Percentiles rank a stretch among this genome's conserved stretches.
These are phyloP conservation scores for Catalaphyllia jardinei DNA, from an alignment of 64 coral and sea anemone genomes.

Conservation along the genomic window DNA sequence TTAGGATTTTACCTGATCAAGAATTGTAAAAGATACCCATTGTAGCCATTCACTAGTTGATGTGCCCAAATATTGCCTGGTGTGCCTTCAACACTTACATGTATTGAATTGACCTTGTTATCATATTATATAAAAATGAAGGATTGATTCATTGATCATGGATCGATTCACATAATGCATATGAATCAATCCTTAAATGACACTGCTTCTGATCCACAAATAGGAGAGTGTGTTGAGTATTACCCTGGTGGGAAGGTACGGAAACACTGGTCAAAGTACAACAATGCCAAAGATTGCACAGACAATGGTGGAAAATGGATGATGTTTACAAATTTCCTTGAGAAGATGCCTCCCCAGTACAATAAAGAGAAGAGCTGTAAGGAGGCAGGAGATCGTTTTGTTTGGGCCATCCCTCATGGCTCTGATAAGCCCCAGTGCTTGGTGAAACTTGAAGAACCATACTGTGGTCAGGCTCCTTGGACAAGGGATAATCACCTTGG, in stretches of 20 bases:
- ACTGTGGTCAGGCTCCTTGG: conserved; percentile 83
- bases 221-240: conserved; percentile 93
- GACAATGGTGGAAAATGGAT: conserved; percentile 86
- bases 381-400: conserved; percentile 12
- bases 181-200: not conserved
- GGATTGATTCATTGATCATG: too few species aligned
- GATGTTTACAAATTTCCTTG: conserved; percentile 86
- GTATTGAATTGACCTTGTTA: too few species aligned
- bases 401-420: conserved; percentile 78
- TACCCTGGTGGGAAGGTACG: conserved; percentile 42
- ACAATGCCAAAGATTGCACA: conserved; percentile 73
- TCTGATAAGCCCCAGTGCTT: conserved; percentile 73
- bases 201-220: not conserved
- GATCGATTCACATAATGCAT: too few species aligned
- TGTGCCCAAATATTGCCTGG: too few species aligned
- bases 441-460: conserved; percentile 64
- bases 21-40: too few species aligned
- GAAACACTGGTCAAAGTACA: conserved; percentile 88
- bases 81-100: too few species aligned
- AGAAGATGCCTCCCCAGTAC: conserved; percentile 37
- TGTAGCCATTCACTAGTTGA: too few species aligned
- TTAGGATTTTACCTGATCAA: too few species aligned
- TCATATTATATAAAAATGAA: too few species aligned
- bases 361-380: conserved; percentile 48
- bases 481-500: conserved; percentile 97